Evolutionary conservation across 2,888 invertebrate genomes (phyloP).

Genomic region (Andrena dorsata): DNA sequence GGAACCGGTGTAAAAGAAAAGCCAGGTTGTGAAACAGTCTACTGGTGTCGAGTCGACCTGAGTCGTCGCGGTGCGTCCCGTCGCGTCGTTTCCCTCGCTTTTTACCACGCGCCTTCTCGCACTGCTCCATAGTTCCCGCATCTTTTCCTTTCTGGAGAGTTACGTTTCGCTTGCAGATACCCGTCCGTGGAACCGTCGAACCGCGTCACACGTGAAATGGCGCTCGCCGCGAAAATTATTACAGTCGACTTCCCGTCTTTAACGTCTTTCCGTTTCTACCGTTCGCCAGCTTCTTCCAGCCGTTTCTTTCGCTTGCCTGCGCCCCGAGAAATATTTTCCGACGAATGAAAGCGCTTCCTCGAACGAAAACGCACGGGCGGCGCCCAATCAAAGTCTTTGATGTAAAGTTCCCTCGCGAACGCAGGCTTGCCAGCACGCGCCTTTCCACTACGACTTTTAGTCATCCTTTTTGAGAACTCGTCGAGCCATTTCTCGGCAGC

Average conservation of each 20-base stretch:
- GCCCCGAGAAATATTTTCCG: neutral
- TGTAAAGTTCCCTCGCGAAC: constrained; percentile 19
- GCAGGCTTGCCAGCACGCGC: constrained; percentile 13
- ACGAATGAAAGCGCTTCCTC: neutral
- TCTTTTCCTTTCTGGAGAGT: neutral
- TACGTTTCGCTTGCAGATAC: neutral
- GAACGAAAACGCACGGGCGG: neutral
- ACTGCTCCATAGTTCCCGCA: neutral
- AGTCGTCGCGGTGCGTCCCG: neutral
- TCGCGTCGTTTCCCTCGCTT: neutral
- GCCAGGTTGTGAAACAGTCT: constrained; percentile 27
- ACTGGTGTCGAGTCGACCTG: neutral
- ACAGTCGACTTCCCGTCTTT: constrained; percentile 31
- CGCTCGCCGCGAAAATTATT: constrained; percentile 27
- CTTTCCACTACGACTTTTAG: constrained; percentile 7
- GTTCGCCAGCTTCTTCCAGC: neutral
- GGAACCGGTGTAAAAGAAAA: constrained; percentile 6
- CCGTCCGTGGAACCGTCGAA: neutral
- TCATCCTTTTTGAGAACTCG: constrained; percentile 48
- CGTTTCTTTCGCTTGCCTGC: neutral
- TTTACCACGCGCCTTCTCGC: neutral
- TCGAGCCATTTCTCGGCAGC: constrained; percentile 48
- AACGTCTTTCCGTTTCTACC: neutral
- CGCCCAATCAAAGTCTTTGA: neutral
- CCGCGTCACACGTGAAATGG: neutral